These are phyloP conservation scores for Brachypterus glaber DNA, from an alignment of 2,888 invertebrate species.

Conservation along the genomic window DNA sequence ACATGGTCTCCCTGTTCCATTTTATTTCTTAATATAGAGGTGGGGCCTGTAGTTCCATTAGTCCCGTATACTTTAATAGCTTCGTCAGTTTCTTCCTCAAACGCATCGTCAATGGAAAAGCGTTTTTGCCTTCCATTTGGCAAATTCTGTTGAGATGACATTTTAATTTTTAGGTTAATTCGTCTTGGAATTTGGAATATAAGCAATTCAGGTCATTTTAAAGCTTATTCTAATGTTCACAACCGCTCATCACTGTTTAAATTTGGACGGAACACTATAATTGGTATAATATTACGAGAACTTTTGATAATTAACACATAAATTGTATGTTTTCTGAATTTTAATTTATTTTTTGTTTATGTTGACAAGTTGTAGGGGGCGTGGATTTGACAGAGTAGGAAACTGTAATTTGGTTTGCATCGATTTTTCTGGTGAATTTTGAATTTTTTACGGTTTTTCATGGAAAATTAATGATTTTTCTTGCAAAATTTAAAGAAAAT, in stretches of 20 bases:
- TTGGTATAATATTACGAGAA: background rate
- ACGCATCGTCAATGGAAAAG: constrained; percentile 77
- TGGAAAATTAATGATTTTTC: too few relatives aligned
- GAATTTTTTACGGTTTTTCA: too few relatives aligned
- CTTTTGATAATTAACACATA: background rate
- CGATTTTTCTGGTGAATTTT: too few relatives aligned
- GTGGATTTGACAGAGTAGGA: too few relatives aligned
- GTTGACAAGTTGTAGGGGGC: too few relatives aligned
- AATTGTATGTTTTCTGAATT: background rate
- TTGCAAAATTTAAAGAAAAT: too few relatives aligned
- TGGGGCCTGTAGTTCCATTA: constrained; percentile 60
- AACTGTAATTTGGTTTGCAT: too few relatives aligned
- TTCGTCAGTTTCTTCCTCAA: constrained; percentile 77
- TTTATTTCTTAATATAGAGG: constrained; percentile 44
- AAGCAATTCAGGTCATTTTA: constrained; percentile 4
- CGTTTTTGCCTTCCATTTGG: constrained; percentile 42
- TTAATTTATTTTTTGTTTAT: too few relatives aligned
- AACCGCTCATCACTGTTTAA: background rate
- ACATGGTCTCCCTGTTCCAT: constrained; percentile 44
- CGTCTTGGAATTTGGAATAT: background rate
- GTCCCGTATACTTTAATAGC: constrained; percentile 72
- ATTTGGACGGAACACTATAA: constrained; percentile 5
- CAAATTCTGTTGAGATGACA: constrained; percentile 27
- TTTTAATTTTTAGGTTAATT: constrained; percentile 15
- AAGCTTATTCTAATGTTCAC: background rate